Evolutionary conservation across 2,888 invertebrate genomes (phyloP).

Genomic region (Drosophila mercatorum): DNA sequence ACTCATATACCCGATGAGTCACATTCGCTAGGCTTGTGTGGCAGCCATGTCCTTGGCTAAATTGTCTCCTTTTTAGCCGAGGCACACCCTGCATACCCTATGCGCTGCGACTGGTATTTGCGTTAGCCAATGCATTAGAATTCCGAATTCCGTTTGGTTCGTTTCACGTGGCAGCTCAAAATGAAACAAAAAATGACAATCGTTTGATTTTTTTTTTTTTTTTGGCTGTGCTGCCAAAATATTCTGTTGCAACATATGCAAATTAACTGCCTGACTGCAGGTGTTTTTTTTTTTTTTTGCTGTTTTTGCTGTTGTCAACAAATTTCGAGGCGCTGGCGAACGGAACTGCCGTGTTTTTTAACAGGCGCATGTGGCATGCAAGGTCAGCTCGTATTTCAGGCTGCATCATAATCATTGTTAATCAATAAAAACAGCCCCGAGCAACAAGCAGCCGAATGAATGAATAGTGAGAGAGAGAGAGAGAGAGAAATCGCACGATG

Average conservation of each 20-base stretch:
- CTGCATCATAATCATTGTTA: constrained; percentile 53
- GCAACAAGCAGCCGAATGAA: constrained; percentile 18
- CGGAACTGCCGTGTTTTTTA: constrained; percentile 36
- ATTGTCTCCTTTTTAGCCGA: constrained; percentile 10
- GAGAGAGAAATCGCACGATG: not conserved
- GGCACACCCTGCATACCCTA: constrained; percentile 19
- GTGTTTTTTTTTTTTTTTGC: constrained; percentile 30
- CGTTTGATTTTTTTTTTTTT: constrained; percentile 2
- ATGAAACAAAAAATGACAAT: constrained; percentile 14
- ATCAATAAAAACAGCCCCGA: constrained; percentile 49
- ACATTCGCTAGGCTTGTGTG: constrained; percentile 11
- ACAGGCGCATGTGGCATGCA: constrained; percentile 45
- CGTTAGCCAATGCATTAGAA: constrained; percentile 25
- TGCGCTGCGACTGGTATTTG: constrained; percentile 7
- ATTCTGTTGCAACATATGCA: constrained; percentile 55
- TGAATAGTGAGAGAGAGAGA: not conserved
- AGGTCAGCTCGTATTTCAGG: constrained; percentile 54
- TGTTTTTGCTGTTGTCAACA: constrained; percentile 47
- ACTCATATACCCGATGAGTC: constrained; percentile 20
- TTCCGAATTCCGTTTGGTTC: constrained; percentile 25
- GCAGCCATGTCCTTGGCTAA: constrained; percentile 19
- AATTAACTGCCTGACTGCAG: constrained; percentile 57
- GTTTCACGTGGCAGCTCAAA: not conserved
- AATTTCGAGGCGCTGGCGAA: constrained; percentile 34
- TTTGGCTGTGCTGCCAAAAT: constrained; percentile 55